phyloP scores from a whole-genome alignment of 2,113 vertebrate species.

The Oncorhynchus clarkii region DNA sequence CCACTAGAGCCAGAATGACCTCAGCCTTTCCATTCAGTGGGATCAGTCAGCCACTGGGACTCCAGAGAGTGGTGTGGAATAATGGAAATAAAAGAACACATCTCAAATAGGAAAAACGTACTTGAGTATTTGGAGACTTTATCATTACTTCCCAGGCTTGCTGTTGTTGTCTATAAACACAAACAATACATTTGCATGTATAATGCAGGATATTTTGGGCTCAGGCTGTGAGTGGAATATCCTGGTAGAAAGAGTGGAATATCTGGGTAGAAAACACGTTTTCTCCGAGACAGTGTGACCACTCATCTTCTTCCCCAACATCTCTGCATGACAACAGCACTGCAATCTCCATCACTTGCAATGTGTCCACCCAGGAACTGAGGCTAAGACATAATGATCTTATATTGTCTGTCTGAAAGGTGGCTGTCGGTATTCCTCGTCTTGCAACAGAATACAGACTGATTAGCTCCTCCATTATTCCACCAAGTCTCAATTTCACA shows the following conservation, averaged over 20 bases:
- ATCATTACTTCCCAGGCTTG: background rate
- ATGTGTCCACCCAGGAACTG: too few species aligned
- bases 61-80: too few species aligned
- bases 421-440: too few species aligned
- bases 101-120: background rate
- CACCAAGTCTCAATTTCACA: too few species aligned
- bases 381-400: too few species aligned
- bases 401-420: too few species aligned
- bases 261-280: background rate
- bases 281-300: background rate
- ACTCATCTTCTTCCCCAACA: background rate
- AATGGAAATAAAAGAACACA: background rate
- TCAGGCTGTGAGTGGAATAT: background rate
- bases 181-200: background rate
- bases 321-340: background rate
- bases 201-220: background rate
- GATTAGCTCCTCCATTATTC: too few species aligned
- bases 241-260: background rate
- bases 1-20: too few species aligned
- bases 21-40: too few species aligned
- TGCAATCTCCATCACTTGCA: background rate
- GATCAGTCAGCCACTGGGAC: too few species aligned
- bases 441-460: too few species aligned
- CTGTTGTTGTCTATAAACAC: background rate
- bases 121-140: background rate